Evolutionary conservation across 2,888 invertebrate genomes (phyloP), one percentile per base, ranked within the genome.

Genomic region (Drosophila ustulata): DNA sequence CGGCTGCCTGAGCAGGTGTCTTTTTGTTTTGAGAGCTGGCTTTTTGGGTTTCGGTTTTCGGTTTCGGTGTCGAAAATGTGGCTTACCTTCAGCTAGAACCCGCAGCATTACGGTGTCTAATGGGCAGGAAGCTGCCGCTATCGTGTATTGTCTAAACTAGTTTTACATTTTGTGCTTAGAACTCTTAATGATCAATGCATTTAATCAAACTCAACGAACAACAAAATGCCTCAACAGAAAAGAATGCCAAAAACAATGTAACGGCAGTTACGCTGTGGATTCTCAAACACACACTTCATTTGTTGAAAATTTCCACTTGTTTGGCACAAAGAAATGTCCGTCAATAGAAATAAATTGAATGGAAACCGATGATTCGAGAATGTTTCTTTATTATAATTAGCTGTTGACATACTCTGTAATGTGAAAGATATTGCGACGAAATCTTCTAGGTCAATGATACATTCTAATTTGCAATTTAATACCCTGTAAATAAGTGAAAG

Each of bases 121-220:
- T 66, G 71, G 66, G 5, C 37, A 80, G 82, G 87, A 81, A 86
- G 84, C 83, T 57, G 73, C 71, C 66, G 59, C 66, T 79, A 59
- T 62, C 58, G 61, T 26, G 30, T 43, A 37, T 69, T 71, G 80
- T 76, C 65, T 73, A 78, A 78, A 78, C 75, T 66, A 66, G 76
- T 76, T 73, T 73, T 56, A 2, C 25, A 37, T 13, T 56, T 63
- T 56, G 50, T 56, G 50, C n/a, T 55, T 67, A 79, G 76, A 75
- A 74, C 78, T 71, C 74, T 52, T 74, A 71, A 79, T 77, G 86
- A 82, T 82, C 80, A 82, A 73, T 87, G 82, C 74, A 87, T 80
- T 83, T 84, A 66, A 83, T 87, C 88, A 78, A 82, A 70, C 37
- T 52, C 62, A 34, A 65, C 64, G 65, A 49, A 67, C 56, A 66